Evolutionary conservation across 2,888 invertebrate genomes (phyloP).

Genomic region (Drosophila bunnanda): DNA sequence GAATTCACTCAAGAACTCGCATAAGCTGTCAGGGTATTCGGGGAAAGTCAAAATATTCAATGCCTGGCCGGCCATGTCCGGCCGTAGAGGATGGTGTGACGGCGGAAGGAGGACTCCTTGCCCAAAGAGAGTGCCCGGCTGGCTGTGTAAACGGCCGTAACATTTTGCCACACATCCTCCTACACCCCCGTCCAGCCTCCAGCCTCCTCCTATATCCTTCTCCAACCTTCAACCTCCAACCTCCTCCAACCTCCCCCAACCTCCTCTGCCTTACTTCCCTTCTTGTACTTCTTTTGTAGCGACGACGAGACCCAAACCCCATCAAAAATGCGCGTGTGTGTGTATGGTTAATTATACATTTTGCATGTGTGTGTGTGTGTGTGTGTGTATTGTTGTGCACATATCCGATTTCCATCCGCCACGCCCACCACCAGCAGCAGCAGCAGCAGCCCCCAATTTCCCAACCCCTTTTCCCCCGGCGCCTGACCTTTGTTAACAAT

Average conservation of each 20-base stretch:
- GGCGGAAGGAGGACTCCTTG: slow-evolving; percentile 10
- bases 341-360: slow-evolving; percentile 78
- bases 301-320: slow-evolving; percentile 8
- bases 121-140: slow-evolving; percentile 54
- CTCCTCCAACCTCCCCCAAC: not conserved
- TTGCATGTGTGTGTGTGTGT: slow-evolving; percentile 43
- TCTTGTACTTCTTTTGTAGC: slow-evolving; percentile 32
- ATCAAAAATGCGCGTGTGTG: slow-evolving; percentile 20
- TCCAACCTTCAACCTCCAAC: not conserved
- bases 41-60: slow-evolving; percentile 55
- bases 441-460: slow-evolving; percentile 5
- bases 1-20: not conserved
- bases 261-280: slow-evolving; percentile 8
- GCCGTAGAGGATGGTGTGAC: slow-evolving; percentile 12
- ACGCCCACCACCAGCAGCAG: slow-evolving; percentile 9
- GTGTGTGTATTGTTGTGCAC: slow-evolving; percentile 48
- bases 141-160: slow-evolving; percentile 73
- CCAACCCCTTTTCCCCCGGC: slow-evolving; percentile 8
- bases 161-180: slow-evolving; percentile 67
- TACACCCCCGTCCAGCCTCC: not conserved
- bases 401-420: slow-evolving; percentile 67
- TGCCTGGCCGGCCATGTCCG: slow-evolving; percentile 50
- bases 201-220: not conserved
- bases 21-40: slow-evolving; percentile 13
- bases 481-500: slow-evolving; percentile 71